Evolutionary conservation across 2,113 vertebrate genomes (phyloP), one percentile per base, ranked within the genome.

Genomic region (Typhlomys cinereus): DNA sequence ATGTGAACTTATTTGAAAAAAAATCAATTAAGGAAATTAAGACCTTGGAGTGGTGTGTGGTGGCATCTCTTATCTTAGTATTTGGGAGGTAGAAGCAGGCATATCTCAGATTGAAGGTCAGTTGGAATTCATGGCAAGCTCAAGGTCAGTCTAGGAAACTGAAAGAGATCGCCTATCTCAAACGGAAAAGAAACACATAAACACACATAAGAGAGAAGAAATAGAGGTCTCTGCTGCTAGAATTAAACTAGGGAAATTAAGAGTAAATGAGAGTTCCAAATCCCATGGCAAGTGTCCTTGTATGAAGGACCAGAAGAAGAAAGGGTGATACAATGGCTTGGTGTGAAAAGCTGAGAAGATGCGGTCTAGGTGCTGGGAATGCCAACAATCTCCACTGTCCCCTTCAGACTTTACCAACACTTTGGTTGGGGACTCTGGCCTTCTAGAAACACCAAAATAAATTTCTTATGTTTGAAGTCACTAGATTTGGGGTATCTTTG

Each of bases 241-340:
- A 66, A 54, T 61, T 90, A 57, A 85, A 5, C 27, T 75, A 64
- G 81, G 4, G 52, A 66, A 73, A 14, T 84, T 34, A 80, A 54
- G 5, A 50, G 5, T 20, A 94, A 89, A 74, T 83, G 1, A 31
- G 21, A 31, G 1, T 27, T 27, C 18, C 85, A 34, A 85, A 64
- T 61, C 31, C 20, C 31, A 10, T 39, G 23, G 41, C 44, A 90
- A 44, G 1, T 83, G 61, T 48, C 36, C 10, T 44, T 69, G 1
- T 64, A 79, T 46, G 18, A 36, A 31, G 11, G 7, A 46, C 15
- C 14, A 4, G 87, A 48, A 52, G 34, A 79, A 61, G 34, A 89
- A 0, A 17, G 79, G 62, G 34, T 70, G 13, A 8, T 15, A 6
- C 18, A 2, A 4, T 73, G 44, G n/a, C 11, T 34, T 0, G 2